Percentiles rank a stretch among this genome's conserved stretches.
phyloP scores from a whole-genome alignment of 2,888 invertebrate species.

The Cremastinae sp. region DNA sequence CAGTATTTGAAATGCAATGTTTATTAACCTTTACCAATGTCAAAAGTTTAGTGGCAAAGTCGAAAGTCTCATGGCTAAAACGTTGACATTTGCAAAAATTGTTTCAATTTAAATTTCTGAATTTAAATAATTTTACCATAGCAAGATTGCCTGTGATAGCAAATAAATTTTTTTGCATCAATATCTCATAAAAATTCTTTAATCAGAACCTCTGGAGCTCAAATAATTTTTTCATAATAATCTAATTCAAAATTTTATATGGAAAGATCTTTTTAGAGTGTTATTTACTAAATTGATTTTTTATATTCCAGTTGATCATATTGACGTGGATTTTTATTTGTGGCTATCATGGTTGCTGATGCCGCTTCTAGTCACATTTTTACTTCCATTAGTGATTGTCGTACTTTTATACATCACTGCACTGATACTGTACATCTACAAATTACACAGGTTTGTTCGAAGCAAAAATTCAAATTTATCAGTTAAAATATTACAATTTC shows the following conservation, averaged over 20 bases:
- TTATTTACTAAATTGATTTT: constrained; percentile 6
- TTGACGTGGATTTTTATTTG: constrained; percentile 90
- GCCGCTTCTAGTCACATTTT: constrained; percentile 91
- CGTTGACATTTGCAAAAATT: constrained; percentile 3
- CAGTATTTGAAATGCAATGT: constrained; percentile 12
- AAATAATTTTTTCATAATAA: neutral
- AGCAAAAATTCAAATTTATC: neutral
- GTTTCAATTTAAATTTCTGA: constrained; percentile 23
- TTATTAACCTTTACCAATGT: constrained; percentile 51
- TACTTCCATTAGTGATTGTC: constrained; percentile 90
- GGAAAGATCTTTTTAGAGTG: neutral
- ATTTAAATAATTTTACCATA: neutral
- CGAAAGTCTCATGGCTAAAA: constrained; percentile 18
- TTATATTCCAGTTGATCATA: constrained; percentile 85
- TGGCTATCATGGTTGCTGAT: constrained; percentile 93
- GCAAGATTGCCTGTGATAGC: no score
- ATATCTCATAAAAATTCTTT: neutral
- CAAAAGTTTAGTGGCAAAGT: no score
- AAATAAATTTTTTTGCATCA: no score
- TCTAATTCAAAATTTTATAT: neutral
- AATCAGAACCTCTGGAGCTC: neutral
- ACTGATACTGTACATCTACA: constrained; percentile 92
- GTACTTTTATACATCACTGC: constrained; percentile 91
- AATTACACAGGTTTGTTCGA: constrained; percentile 87
- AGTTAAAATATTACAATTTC: neutral